These are phyloP conservation scores for Ashinkailepas kermadecensis DNA, from an alignment of 2,888 invertebrate genomes.

Conservation along the genomic window DNA sequence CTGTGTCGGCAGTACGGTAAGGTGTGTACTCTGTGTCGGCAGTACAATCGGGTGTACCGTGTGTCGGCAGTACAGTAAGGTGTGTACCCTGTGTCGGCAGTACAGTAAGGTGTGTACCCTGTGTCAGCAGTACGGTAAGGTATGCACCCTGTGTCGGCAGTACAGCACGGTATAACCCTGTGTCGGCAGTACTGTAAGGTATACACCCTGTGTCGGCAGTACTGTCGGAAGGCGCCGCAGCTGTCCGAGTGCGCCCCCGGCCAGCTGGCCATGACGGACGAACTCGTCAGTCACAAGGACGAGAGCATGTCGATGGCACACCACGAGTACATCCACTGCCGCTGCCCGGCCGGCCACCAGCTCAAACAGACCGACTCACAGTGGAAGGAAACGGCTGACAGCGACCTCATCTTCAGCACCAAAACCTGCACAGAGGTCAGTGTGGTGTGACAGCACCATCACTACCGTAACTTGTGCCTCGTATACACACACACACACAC, in stretches of 20 bases:
- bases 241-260: neutral
- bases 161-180: too few relatives aligned
- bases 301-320: conserved; percentile 2
- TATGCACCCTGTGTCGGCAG: neutral
- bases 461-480: too few relatives aligned
- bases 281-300: neutral
- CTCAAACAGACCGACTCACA: neutral
- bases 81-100: too few relatives aligned
- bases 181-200: neutral
- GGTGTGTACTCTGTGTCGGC: too few relatives aligned
- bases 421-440: conserved; percentile 6
- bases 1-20: too few relatives aligned
- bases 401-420: conserved; percentile 4
- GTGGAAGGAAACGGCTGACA: neutral
- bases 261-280: conserved; percentile 12
- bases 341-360: conserved; percentile 21
- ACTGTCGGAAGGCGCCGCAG: neutral
- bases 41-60: too few relatives aligned
- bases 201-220: neutral
- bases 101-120: too few relatives aligned
- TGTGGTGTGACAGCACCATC: too few relatives aligned
- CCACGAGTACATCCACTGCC: conserved; percentile 19
- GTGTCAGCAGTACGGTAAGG: too few relatives aligned
- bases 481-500: too few relatives aligned
- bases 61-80: too few relatives aligned